Evolutionary conservation across 2,113 vertebrate genomes (phyloP), one percentile per base, ranked within the genome.

Genomic region (Phasianus colchicus): DNA sequence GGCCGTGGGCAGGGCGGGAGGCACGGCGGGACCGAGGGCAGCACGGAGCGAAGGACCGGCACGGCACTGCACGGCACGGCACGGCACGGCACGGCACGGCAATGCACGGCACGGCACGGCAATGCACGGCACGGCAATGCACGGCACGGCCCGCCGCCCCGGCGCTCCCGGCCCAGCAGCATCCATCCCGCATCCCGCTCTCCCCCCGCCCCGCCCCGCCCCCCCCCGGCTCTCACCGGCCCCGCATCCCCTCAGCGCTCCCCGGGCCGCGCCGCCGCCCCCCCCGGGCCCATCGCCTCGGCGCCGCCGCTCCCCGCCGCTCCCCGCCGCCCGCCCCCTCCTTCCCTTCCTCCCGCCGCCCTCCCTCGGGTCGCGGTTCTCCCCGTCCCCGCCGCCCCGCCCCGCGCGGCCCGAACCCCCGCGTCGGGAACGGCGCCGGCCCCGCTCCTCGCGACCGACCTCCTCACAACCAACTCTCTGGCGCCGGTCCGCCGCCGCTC

Each of bases 381-480:
- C 48, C 50, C 50, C 50, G 14, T 27, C 25, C 50, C 93, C 90
- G 82, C 93, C 42, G 84, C 79, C 90, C 92, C 95, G 36, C 65
- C 36, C 66, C 29, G 69, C 38, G 14, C 43, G 27, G 25, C 47
- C 69, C 61, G 29, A 47, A 5, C 32, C 13, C 38, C 61, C 27
- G 11, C 20, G 14, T 17, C 38, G 22, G 70, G 42, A 70, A 71
- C 22, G 57, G 29, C 29, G 13, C 77, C 58, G 58, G 71, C 20
- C 78, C 84, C 65, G 66, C 58, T 60, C 54, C 66, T 25, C 85
- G 67, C 47, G 74, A 92, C 85, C 85, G 27, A 92, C 90, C 90
- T 74, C 80, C 86, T 89, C 91, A 50, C 80, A 73, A 25, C 74
- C 91, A 89, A 89, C 86, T 92, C 90, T 63, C 80, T 13, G 75